Conservation (phyloP, 2,113 vertebrate genomes). For the Vireo altiloquus region DNA sequence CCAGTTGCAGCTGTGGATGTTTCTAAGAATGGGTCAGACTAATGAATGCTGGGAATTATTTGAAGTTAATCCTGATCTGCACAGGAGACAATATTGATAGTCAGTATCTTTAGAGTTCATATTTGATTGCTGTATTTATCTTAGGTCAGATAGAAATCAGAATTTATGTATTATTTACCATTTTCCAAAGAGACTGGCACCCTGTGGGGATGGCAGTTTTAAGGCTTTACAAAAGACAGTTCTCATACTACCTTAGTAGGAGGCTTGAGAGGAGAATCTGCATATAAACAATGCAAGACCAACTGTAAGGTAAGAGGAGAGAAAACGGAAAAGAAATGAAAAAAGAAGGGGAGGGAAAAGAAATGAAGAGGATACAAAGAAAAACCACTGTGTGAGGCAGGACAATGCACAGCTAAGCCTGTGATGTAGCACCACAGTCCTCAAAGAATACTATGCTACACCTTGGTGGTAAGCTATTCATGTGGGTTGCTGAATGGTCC, state of each 20-base stretch:
- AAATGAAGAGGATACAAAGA: not conserved
- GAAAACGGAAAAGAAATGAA: not conserved
- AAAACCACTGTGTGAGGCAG: not conserved
- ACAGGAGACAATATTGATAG: not conserved
- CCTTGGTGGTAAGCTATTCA: not conserved
- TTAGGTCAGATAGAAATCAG: not conserved
- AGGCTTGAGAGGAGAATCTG: not conserved
- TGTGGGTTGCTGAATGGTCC: not conserved
- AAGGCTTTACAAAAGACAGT: not conserved
- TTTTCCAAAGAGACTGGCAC: not conserved
- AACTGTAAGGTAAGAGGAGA: not conserved
- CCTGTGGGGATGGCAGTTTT: not conserved
- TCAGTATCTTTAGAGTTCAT: not conserved
- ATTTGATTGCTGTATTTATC: not conserved
- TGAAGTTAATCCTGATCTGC: not conserved
- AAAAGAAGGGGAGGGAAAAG: not conserved
- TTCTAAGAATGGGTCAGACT: not conserved
- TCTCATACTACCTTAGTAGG: not conserved
- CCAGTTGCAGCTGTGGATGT: not conserved
- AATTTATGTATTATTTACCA: not conserved
- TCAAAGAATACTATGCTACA: not conserved
- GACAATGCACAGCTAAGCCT: not conserved
- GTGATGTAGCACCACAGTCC: not conserved
- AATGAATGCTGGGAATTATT: not conserved
- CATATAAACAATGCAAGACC: not conserved